Evolutionary conservation across 1,140 invertebrate genomes (phyloP).

Genomic region (Pinna nobilis): DNA sequence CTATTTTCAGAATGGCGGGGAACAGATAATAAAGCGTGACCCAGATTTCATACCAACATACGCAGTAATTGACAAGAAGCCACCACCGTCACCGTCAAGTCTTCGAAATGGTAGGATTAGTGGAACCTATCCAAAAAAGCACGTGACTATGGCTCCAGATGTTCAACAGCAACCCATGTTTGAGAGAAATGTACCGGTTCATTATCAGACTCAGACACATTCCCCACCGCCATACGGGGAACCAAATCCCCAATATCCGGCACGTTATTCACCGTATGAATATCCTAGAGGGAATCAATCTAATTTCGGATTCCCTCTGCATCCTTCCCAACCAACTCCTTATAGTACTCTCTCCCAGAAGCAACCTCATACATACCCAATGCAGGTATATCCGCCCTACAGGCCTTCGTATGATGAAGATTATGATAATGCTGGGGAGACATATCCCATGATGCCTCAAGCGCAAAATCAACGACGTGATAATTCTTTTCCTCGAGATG

Average conservation of each 20-base stretch:
- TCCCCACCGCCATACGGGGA: constrained; percentile 24
- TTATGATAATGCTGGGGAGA: constrained; percentile 65
- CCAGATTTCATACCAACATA: constrained; percentile 40
- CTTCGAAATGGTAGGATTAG: constrained; percentile 35
- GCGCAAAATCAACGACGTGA: constrained; percentile 41
- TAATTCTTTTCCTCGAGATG: constrained; percentile 22
- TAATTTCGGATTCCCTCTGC: constrained; percentile 5
- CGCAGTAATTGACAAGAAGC: constrained; percentile 42
- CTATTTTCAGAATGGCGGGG: constrained; percentile 17
- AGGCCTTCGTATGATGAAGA: constrained; percentile 51
- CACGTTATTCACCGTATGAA: constrained; percentile 34
- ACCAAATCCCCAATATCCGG: constrained; percentile 8
- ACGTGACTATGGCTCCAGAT: constrained; percentile 44
- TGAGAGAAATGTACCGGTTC: constrained; percentile 5
- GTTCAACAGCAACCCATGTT: constrained; percentile 19
- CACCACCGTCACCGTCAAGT: constrained; percentile 36
- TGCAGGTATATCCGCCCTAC: constrained; percentile 8
- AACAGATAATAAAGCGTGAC: constrained; percentile 6
- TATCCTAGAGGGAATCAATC: constrained; percentile 9
- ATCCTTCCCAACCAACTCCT: constrained; percentile 42
- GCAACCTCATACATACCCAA: constrained; percentile 15
- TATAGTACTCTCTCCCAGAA: constrained; percentile 47
- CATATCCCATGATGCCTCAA: constrained; percentile 54
- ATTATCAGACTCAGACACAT: neutral
- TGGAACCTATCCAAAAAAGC: constrained; percentile 38